Percentiles rank a stretch among this genome's conserved stretches.
phyloP scores from a whole-genome alignment of 2,113 vertebrate species.

The Hemiscyllium ocellatum region DNA sequence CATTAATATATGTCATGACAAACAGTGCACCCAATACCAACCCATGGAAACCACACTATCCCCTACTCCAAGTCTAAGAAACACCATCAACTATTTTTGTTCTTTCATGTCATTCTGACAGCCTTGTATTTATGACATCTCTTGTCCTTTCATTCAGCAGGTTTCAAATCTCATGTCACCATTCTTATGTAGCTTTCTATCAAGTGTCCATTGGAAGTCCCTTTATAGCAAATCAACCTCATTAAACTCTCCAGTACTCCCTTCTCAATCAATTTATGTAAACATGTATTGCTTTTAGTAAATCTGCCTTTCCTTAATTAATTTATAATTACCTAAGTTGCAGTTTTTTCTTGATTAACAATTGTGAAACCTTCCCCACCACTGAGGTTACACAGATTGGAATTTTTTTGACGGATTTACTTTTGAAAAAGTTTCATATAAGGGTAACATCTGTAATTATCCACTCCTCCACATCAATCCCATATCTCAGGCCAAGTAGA shows the following conservation, averaged over 20 bases:
- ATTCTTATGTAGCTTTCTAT: neutral
- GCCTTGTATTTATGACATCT: neutral
- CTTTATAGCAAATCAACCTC: neutral
- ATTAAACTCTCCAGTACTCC: neutral
- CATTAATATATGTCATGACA: neutral
- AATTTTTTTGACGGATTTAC: neutral
- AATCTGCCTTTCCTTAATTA: neutral
- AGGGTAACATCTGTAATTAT: neutral
- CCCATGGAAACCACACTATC: neutral
- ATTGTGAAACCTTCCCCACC: neutral
- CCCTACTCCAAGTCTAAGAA: neutral
- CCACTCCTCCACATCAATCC: neutral
- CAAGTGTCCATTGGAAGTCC: neutral
- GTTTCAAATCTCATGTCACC: neutral
- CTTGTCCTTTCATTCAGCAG: neutral
- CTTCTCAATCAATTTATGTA: neutral
- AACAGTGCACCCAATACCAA: neutral
- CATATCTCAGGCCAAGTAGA: neutral
- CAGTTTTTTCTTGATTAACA: neutral
- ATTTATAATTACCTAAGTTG: neutral
- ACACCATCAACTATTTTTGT: neutral
- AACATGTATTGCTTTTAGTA: neutral
- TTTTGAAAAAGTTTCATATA: neutral
- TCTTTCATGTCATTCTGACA: neutral
- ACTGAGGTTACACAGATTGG: neutral